phyloP scores from a whole-genome alignment of 2,113 vertebrate genomes.

The Cheilinus undulatus region DNA sequence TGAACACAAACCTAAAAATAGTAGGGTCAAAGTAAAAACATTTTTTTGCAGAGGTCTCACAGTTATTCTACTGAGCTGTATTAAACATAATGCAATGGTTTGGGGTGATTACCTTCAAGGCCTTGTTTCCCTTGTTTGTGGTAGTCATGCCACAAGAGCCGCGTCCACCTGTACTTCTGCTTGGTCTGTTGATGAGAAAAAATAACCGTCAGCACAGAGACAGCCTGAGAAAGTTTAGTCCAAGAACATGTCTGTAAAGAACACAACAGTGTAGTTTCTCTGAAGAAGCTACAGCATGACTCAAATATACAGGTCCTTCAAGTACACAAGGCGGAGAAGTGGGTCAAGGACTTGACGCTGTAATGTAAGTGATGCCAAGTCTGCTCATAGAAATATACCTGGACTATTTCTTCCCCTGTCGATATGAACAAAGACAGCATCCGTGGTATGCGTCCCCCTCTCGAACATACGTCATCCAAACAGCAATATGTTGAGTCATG shows the following conservation, averaged over 20 bases:
- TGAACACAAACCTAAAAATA: too few relatives aligned
- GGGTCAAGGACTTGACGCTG: constrained; percentile 72
- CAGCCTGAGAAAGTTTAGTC: background rate
- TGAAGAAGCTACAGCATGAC: constrained; percentile 30
- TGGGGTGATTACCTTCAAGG: constrained; percentile 93
- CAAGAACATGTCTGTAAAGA: background rate
- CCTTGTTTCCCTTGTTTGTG: constrained; percentile 98
- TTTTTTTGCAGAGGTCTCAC: too few relatives aligned
- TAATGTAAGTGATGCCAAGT: constrained; percentile 39
- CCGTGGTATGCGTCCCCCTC: background rate
- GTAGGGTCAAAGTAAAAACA: too few relatives aligned
- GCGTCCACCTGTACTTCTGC: constrained; percentile 79
- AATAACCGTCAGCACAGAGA: constrained; percentile 9
- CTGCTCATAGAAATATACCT: constrained; percentile 35
- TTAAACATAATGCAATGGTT: too few relatives aligned
- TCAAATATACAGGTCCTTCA: constrained; percentile 31
- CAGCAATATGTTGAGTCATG: constrained; percentile 15
- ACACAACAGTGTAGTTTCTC: background rate
- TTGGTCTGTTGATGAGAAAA: constrained; percentile 81
- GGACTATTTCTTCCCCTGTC: constrained; percentile 41
- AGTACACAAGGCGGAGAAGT: constrained; percentile 54
- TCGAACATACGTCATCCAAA: background rate
- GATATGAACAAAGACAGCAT: constrained; percentile 43
- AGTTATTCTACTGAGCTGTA: too few relatives aligned
- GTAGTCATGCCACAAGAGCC: constrained; percentile 98